These are phyloP conservation scores for Polylopha cassiicola DNA, from an alignment of 2,888 invertebrate species.

Conservation along the genomic window DNA sequence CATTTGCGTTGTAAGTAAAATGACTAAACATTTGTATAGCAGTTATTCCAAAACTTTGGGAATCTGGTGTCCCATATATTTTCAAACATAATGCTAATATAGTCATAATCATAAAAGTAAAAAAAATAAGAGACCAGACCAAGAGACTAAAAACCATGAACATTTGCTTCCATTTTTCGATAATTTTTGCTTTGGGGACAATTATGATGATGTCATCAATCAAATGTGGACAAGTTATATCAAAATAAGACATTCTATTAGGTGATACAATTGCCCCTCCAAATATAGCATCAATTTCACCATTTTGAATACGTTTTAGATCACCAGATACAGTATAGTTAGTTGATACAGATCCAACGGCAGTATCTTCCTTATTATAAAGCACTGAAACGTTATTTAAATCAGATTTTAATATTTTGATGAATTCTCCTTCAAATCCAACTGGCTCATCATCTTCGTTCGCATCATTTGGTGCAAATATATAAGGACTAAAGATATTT, in stretches of 20 bases:
- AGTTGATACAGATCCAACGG: background rate
- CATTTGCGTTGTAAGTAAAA: background rate
- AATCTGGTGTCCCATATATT: background rate
- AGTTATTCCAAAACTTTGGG: background rate
- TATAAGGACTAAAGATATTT: background rate
- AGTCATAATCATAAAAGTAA: background rate
- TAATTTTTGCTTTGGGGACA: conserved; percentile 1
- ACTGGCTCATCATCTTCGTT: background rate
- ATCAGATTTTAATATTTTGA: background rate
- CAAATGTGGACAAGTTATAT: conserved; percentile 1
- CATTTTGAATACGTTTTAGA: background rate
- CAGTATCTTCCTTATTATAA: background rate
- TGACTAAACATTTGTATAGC: background rate
- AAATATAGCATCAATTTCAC: background rate
- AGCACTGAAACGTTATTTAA: background rate
- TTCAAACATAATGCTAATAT: background rate
- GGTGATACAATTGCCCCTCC: background rate
- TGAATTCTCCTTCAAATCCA: conserved; percentile 2
- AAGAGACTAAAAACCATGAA: background rate
- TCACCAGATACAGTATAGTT: background rate
- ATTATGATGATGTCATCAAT: background rate
- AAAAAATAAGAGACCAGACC: background rate
- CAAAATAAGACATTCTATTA: background rate
- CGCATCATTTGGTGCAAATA: background rate
- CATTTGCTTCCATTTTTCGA: conserved; percentile 4